Evolutionary conservation across 23 tunicate genomes (phyloP), one percentile per base, ranked within the genome.

Genomic region (Corella eumyota): DNA sequence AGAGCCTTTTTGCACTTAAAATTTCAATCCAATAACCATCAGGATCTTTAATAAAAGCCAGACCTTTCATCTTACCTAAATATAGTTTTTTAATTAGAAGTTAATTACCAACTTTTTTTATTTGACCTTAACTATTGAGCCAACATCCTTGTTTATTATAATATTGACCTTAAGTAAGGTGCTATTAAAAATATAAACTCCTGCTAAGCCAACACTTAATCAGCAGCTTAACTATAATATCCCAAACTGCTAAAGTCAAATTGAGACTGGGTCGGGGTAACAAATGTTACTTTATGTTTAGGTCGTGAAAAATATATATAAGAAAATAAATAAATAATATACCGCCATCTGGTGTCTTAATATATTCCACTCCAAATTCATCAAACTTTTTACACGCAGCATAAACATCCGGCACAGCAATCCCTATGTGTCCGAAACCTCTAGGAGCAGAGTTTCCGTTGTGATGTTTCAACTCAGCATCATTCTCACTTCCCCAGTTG

Each of bases 11-110:
- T 23, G 74, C 38, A 37, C 60, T 68, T 5, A 86, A 51, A n/a
- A 86, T 67, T 71, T 86, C 95, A 38, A 86, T 77, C 95, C 86
- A 77, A 35, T 86, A 86, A 2, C 86, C 80, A 60, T 86, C 95
- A 1, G 95, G 95, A 66, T 86, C 95, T 51, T 86, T 86, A 19
- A 86, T 86, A 34, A 86, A 86, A 23, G 95, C 95, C 50, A 86
- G 56, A 36, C 95, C 95, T 55, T 77, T 86, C 95, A 86, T 86
- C 40, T 71, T 71, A 6, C 94, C 94, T 85, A 56, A 4, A 50
- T n/a, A n/a, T 35, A 55, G 21, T 53, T 7, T 6, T 17, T 17
- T 53, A 53, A 17, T 11, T 44, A 11, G 48, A 11, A 44, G 48
- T 44, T 44, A 11, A 11, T 11, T 44, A 44, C n/a, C n/a, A n/a